phyloP scores from a whole-genome alignment of 2,797 vertebrate species.

The Acipenser ruthenus region DNA sequence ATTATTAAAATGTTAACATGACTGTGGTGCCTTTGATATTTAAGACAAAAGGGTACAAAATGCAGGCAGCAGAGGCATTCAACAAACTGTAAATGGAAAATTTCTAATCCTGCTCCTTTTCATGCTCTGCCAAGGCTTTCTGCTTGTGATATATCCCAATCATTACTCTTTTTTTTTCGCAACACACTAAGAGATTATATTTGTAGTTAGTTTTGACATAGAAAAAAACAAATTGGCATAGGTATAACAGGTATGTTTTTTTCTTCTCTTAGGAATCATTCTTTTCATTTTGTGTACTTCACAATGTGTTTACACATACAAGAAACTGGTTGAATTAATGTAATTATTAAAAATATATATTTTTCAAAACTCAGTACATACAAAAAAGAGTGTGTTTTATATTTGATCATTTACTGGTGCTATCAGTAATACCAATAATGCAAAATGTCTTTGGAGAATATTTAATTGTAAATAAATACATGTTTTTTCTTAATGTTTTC shows the following conservation, averaged over 20 bases:
- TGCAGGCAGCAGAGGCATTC: slow-evolving; percentile 56
- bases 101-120: slow-evolving; percentile 70
- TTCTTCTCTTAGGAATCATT: neutral
- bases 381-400: too few relatives aligned
- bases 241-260: neutral
- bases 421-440: too few relatives aligned
- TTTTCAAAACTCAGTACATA: too few relatives aligned
- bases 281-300: neutral
- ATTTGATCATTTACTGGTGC: too few relatives aligned
- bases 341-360: too few relatives aligned
- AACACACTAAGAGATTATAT: slow-evolving; percentile 1
- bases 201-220: slow-evolving; percentile 2
- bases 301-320: neutral
- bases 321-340: slow-evolving; percentile 21
- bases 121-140: slow-evolving; percentile 66
- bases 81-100: slow-evolving; percentile 70
- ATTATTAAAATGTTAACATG: slow-evolving; percentile 95
- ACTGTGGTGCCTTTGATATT: slow-evolving; percentile 92
- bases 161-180: slow-evolving; percentile 11
- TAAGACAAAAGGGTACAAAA: slow-evolving; percentile 92
- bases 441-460: too few relatives aligned
- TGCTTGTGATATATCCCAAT: slow-evolving; percentile 34
- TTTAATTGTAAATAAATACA: too few relatives aligned
- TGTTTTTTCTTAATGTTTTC: too few relatives aligned
- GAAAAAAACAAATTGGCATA: neutral